Evolutionary conservation across 2,797 vertebrate genomes (phyloP), one percentile per base, ranked within the genome.

Genomic region (Mormyrops boulengeri): DNA sequence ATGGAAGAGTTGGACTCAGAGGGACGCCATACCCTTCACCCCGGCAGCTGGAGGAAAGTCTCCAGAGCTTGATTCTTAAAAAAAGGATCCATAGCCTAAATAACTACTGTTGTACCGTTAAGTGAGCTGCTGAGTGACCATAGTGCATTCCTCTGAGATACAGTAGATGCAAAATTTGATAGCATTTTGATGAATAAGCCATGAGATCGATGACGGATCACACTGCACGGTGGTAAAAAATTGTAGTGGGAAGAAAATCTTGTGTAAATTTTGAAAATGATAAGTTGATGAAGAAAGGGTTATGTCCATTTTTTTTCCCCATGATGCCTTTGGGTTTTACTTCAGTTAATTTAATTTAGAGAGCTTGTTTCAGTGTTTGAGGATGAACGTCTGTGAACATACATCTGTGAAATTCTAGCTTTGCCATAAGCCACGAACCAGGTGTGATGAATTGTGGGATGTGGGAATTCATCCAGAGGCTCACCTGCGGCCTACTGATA

Each of bases 371-470:
- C 38, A 88, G 26, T 49, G 87, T 34, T 30, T 17, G 34, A 47
- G 0, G 41, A 34, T 44, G 9, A 88, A 26, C 1, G 30, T n/a
- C 41, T 69, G 41, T 38, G 41, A 77, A 41, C 69, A 77, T 30
- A 30, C 41, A 17, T 30, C 34, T 87, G 55, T 87, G 19, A 41
- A 22, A 9, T 30, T 66, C 30, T 47, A 49, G 57, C 7, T 38
- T 34, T 7, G 17, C 80, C 38, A 47, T 47, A 26, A 7, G 50
- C 41, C 62, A 87, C 50, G 84, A 85, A 88, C 69, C 89, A 91
- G 90, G 90, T 89, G 88, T 77, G 89, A 30, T 90, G 89, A 86
- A 89, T 53, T 73, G n/a, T 85, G 84, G 26, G 89, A 41, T 50
- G 47, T 60, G 57, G 17, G 44, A 50, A 34, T 87, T 77, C 41